A percentile compares a stretch with the other conserved stretches of the same genome.
Conservation (phyloP, 2,888 invertebrate genomes). For the Trilocha varians region DNA sequence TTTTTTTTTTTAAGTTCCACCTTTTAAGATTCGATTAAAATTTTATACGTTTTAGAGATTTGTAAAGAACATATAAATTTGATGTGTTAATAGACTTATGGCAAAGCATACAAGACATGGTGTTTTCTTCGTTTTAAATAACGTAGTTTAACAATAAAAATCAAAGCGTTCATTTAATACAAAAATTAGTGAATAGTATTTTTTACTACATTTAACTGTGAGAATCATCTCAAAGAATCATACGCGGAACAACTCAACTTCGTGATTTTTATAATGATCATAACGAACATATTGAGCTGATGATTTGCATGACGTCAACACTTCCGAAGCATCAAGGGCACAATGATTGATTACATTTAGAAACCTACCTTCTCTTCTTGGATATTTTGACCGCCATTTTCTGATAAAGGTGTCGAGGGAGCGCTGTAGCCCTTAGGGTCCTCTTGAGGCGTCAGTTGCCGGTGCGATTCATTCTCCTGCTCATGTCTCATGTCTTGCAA, state of each 20-base stretch:
- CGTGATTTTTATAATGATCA: conserved; percentile 56
- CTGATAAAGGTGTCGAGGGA: conserved; percentile 65
- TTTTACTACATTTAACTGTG: conserved; percentile 1
- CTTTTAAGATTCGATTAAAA: too few species aligned
- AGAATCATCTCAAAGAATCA: conserved; percentile 39
- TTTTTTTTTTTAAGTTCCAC: too few species aligned
- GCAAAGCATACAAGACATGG: too few species aligned
- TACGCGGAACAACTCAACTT: conserved; percentile 53
- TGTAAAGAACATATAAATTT: too few species aligned
- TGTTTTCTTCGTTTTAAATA: too few species aligned
- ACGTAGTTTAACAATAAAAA: too few species aligned
- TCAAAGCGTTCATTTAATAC: too few species aligned
- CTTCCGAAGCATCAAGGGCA: conserved; percentile 65
- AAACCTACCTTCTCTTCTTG: conserved; percentile 63
- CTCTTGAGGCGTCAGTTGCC: conserved; percentile 64
- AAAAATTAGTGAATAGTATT: too few species aligned
- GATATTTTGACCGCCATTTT: conserved; percentile 60
- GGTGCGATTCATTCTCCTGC: conserved; percentile 60
- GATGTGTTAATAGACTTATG: too few species aligned
- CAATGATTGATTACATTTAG: conserved; percentile 14
- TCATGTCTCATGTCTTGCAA: conserved; percentile 63
- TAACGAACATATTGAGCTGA: conserved; percentile 39
- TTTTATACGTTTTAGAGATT: too few species aligned
- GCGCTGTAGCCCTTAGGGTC: conserved; percentile 68
- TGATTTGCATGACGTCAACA: conserved; percentile 49